phyloP scores from a whole-genome alignment of 2,888 invertebrate genomes.

The Rhimphoctona megacephalus region DNA sequence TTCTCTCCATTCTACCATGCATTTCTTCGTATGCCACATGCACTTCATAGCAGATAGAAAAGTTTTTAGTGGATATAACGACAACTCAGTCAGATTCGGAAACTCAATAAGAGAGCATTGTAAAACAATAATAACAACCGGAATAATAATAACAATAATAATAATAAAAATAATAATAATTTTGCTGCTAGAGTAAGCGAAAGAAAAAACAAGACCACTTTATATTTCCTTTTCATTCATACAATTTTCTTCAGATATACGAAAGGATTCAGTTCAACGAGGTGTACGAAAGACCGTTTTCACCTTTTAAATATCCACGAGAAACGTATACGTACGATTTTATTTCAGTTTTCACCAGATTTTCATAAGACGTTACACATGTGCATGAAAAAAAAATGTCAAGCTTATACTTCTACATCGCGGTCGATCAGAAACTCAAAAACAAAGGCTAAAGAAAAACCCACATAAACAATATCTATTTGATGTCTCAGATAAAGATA shows the following conservation, averaged over 20 bases:
- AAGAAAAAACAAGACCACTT: neutral
- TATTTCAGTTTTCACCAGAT: neutral
- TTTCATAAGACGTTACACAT: neutral
- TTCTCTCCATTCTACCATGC: neutral
- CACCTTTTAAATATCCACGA: neutral
- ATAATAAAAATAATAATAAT: neutral
- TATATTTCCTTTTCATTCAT: neutral
- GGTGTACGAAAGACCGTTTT: conserved; percentile 1
- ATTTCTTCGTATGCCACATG: neutral
- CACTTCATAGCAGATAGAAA: neutral
- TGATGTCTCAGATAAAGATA: neutral
- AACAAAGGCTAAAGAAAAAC: neutral
- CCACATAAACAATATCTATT: too few species aligned
- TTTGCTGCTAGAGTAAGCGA: conserved; percentile 24
- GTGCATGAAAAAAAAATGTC: neutral
- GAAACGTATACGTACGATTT: neutral
- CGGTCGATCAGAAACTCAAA: neutral
- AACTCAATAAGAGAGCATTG: neutral
- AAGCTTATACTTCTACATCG: neutral
- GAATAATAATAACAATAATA: neutral
- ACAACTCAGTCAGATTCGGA: neutral
- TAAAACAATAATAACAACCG: neutral
- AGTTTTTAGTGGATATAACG: conserved; percentile 2
- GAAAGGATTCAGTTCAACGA: conserved; percentile 9
- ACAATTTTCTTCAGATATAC: neutral